Conservation (phyloP, 2,113 vertebrate species). For the Alosa alosa region DNA sequence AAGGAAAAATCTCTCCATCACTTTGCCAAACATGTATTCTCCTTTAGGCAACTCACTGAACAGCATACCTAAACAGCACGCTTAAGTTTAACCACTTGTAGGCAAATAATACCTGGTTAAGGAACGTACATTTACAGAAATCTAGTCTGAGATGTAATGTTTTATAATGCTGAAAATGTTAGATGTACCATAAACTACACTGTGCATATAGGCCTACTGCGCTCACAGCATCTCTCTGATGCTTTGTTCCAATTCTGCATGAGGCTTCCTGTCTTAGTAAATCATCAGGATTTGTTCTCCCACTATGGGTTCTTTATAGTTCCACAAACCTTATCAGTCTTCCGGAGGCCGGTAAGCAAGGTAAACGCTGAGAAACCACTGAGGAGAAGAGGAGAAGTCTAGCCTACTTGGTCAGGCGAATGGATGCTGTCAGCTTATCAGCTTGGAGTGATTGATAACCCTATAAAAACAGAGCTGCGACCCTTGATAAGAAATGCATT, state of each 20-base stretch:
- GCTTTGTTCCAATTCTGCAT: neutral
- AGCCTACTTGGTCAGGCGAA: neutral
- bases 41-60: too few species aligned
- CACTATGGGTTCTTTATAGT: neutral
- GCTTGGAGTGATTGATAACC: neutral
- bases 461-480: neutral
- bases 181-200: neutral
- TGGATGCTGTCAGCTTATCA: neutral
- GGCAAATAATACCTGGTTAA: too few species aligned
- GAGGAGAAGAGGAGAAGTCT: neutral
- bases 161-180: neutral
- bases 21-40: too few species aligned
- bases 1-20: too few species aligned
- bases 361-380: neutral
- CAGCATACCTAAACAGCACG: too few species aligned
- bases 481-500: neutral
- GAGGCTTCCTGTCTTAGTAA: neutral
- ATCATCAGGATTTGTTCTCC: neutral
- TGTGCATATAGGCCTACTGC: neutral
- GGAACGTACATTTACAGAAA: neutral
- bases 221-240: neutral
- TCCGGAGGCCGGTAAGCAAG: neutral
- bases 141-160: neutral
- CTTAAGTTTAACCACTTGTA: too few species aligned
- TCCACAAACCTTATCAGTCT: slow-evolving; percentile 1